These are phyloP conservation scores for Watsonalla cultraria DNA, from an alignment of 2,888 invertebrate species.

Conservation along the genomic window DNA sequence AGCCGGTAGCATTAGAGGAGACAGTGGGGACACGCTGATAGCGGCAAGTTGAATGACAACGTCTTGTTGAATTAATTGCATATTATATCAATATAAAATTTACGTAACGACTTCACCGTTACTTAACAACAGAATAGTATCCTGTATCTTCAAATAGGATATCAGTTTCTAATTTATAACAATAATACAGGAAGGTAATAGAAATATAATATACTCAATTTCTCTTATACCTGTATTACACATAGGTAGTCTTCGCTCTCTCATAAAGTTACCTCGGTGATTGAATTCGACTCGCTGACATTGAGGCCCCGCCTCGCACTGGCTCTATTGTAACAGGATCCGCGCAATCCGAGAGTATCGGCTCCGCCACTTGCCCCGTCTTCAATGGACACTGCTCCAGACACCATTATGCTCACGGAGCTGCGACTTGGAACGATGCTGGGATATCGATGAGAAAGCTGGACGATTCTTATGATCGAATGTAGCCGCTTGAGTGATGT, in stretches of 20 bases:
- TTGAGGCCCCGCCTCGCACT: background rate
- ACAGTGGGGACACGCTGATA: too few species aligned
- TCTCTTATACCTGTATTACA: background rate
- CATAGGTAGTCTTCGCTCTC: too few species aligned
- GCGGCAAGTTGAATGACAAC: too few species aligned
- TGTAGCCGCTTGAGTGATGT: too few species aligned
- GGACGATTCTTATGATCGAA: background rate
- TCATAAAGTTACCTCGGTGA: background rate
- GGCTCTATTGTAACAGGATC: constrained; percentile 6
- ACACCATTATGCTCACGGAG: background rate
- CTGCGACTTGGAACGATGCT: background rate
- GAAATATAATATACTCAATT: background rate
- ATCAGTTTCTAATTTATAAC: background rate
- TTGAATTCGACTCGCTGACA: background rate
- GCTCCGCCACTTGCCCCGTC: background rate
- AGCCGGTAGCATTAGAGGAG: too few species aligned
- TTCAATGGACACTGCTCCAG: constrained; percentile 1
- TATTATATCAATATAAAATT: background rate
- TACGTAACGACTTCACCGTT: too few species aligned
- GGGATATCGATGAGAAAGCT: background rate
- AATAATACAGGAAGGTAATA: background rate
- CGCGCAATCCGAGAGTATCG: constrained; percentile 5
- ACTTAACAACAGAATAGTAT: too few species aligned
- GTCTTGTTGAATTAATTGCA: background rate
- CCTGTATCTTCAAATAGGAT: too few species aligned